Conservation (phyloP, 2,888 invertebrate species). For the Pristionchus entomophagus region DNA sequence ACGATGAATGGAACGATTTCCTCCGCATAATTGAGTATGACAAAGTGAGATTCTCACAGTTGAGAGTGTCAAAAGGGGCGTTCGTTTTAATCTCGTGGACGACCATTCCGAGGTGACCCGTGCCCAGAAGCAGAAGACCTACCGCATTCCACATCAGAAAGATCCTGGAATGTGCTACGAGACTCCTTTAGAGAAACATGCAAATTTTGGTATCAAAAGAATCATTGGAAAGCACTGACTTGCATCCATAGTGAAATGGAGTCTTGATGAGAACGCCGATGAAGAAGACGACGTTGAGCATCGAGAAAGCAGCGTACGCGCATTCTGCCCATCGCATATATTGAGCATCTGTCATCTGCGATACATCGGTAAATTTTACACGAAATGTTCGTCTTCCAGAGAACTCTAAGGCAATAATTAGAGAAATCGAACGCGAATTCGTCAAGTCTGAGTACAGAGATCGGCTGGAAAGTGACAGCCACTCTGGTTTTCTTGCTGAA, state of each 20-base stretch:
- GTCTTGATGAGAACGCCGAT: not conserved
- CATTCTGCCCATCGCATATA: not conserved
- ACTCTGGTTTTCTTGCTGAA: too few relatives aligned
- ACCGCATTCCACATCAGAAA: slow-evolving; percentile 24
- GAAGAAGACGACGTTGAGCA: slow-evolving; percentile 41
- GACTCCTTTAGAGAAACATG: too few relatives aligned
- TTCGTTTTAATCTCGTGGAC: slow-evolving; percentile 1
- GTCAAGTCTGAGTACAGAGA: too few relatives aligned
- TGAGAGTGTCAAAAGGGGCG: not conserved
- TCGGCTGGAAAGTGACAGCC: too few relatives aligned
- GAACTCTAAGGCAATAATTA: too few relatives aligned
- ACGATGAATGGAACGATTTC: too few relatives aligned
- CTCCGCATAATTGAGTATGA: too few relatives aligned
- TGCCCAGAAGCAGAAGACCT: slow-evolving; percentile 1
- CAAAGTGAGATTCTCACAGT: too few relatives aligned
- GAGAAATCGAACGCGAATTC: too few relatives aligned
- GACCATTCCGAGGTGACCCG: slow-evolving; percentile 8
- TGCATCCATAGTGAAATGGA: slow-evolving; percentile 41
- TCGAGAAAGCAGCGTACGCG: not conserved
- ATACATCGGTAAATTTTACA: not conserved
- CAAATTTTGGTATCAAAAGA: too few relatives aligned
- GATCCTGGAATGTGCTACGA: not conserved
- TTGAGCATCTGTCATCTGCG: not conserved
- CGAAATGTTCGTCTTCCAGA: not conserved
- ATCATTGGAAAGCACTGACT: not conserved